These are phyloP conservation scores for Pseudochaenichthys georgianus DNA, from an alignment of 2,797 vertebrate species.

Conservation along the genomic window DNA sequence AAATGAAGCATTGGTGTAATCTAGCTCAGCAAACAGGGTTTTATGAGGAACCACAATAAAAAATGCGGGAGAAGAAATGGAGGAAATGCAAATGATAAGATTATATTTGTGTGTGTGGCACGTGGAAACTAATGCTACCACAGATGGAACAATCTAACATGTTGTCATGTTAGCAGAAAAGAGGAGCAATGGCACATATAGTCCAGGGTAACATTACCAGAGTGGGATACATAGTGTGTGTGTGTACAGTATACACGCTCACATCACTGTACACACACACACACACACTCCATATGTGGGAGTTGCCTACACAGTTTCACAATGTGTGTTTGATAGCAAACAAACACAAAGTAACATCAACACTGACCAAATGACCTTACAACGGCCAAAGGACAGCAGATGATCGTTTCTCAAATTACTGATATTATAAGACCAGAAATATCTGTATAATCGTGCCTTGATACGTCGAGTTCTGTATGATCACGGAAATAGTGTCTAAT, in stretches of 20 bases:
- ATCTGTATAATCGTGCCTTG: slow-evolving; percentile 4
- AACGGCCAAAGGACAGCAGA: slow-evolving; percentile 31
- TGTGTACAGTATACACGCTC: slow-evolving; percentile 50
- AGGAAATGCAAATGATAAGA: slow-evolving; percentile 48
- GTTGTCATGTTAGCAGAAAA: slow-evolving; percentile 14
- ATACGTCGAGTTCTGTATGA: slow-evolving; percentile 9
- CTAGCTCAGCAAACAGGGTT: slow-evolving; percentile 61
- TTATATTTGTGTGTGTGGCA: slow-evolving; percentile 45
- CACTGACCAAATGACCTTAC: slow-evolving; percentile 60
- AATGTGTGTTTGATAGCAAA: slow-evolving; percentile 73
- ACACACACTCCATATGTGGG: slow-evolving; percentile 31
- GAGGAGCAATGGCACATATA: not conserved
- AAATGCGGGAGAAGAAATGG: slow-evolving; percentile 25
- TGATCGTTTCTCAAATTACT: not conserved
- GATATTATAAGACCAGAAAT: slow-evolving; percentile 6
- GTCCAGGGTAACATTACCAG: slow-evolving; percentile 9
- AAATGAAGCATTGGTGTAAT: slow-evolving; percentile 52
- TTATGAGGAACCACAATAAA: slow-evolving; percentile 51
- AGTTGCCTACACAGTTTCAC: slow-evolving; percentile 44
- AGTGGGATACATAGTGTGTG: slow-evolving; percentile 24
- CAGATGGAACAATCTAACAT: slow-evolving; percentile 9
- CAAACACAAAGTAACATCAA: slow-evolving; percentile 54
- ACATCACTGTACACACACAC: slow-evolving; percentile 31
- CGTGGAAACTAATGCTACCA: slow-evolving; percentile 24
- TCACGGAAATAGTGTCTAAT: slow-evolving; percentile 16